Percentiles rank a stretch among this genome's conserved stretches.
These are phyloP conservation scores for Bathynomus jamesi DNA, from an alignment of 1,140 invertebrate genomes.

Conservation along the genomic window DNA sequence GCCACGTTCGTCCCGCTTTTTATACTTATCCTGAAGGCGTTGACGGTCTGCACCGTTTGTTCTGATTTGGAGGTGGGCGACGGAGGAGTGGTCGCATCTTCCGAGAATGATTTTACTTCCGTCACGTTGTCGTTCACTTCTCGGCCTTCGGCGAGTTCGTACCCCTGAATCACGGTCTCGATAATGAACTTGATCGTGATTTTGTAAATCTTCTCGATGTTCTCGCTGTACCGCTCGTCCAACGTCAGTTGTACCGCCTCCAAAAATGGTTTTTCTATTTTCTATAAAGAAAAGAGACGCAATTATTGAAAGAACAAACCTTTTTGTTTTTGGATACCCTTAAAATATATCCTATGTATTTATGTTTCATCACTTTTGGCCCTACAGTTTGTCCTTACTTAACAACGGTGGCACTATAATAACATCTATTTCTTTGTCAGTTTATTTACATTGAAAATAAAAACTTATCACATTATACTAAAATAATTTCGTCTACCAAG, in stretches of 20 bases:
- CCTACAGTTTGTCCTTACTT: too few relatives aligned
- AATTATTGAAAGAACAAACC: background rate
- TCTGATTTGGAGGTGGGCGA: background rate
- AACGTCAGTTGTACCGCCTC: conserved; percentile 73
- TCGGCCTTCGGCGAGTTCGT: conserved; percentile 50
- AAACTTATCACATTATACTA: too few relatives aligned
- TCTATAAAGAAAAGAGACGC: conserved; percentile 53
- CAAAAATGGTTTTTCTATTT: conserved; percentile 81
- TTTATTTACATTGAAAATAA: too few relatives aligned
- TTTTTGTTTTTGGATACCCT: too few relatives aligned
- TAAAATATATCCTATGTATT: too few relatives aligned
- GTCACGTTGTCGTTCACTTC: conserved; percentile 33
- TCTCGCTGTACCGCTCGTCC: conserved; percentile 80
- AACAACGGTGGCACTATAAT: too few relatives aligned
- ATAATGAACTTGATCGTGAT: conserved; percentile 85
- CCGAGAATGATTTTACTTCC: conserved; percentile 9
- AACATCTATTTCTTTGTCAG: too few relatives aligned
- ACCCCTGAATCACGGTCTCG: conserved; percentile 73
- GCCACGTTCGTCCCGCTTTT: too few relatives aligned
- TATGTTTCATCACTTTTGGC: too few relatives aligned
- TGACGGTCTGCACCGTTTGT: background rate
- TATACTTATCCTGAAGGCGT: background rate
- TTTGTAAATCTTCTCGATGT: conserved; percentile 84
- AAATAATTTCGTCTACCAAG: too few relatives aligned
- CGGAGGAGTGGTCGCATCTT: background rate